Evolutionary conservation across 2,797 vertebrate genomes (phyloP), one percentile per base, ranked within the genome.

Genomic region (Diplodus puntazzo): DNA sequence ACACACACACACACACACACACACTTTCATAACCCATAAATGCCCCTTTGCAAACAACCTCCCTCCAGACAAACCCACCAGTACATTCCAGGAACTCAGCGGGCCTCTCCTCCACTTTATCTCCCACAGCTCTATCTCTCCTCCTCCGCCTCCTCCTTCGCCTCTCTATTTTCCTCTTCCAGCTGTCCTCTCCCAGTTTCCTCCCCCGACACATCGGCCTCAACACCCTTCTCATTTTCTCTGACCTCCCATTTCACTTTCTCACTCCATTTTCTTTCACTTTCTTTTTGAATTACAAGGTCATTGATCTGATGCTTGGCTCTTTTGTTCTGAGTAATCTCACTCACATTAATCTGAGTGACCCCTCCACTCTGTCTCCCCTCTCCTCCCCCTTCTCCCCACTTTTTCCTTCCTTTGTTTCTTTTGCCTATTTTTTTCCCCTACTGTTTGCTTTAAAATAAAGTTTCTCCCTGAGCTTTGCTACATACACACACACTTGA

Each of bases 71-170:
- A 46, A 80, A 82, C 62, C 69, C 82, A 71, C 52, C 76, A 50
- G 77, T 27, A 89, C 88, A 91, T 93, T 93, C 92, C 85, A 69
- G 83, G 87, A 92, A 89, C 82, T 82, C 89, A 59, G 88, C 53
- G 7, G 77, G 81, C 84, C 79, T 87, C 84, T 79, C 77, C 69
- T 77, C 83, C 76, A 57, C 78, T 89, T 84, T 73, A 88, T 88
- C 90, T 90, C 83, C 83, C 82, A 82, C 73, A 39, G 79, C 63
- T 86, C 69, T 66, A 55, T 58, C 82, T 81, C 79, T 48, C 69
- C 43, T 45, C 34, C 20, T 53, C 39, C n/a, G 1, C 30, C 79
- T 48, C 69, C 43, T 45, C 34, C 20, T 53, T 45, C n/a, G 1
- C 30, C 54, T 83, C 76, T 61, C 53, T 23, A 5, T 67, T 61